phyloP scores from a whole-genome alignment of 2,113 vertebrate species.

The Casuarius casuarius region DNA sequence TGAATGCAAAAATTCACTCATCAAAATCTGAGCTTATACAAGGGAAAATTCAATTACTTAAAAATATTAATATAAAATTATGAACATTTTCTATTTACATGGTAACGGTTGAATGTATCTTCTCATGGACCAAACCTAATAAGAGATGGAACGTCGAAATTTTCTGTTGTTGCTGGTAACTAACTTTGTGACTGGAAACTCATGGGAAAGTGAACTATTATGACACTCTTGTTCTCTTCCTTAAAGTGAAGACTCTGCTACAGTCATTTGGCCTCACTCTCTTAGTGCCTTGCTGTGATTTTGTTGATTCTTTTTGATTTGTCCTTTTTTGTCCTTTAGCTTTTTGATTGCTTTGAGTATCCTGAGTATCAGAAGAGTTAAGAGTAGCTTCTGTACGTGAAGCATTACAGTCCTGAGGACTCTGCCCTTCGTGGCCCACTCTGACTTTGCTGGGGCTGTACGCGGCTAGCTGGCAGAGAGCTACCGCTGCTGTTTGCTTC shows the following conservation, averaged over 20 bases:
- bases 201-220: constrained; percentile 31
- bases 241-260: constrained; percentile 78
- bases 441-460: constrained; percentile 74
- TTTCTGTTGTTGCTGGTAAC: not conserved
- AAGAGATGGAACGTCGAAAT: not conserved
- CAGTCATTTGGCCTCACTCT: constrained; percentile 74
- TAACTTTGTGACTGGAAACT: not conserved
- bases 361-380: not conserved
- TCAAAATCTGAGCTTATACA: constrained; percentile 55
- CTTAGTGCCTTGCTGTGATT: constrained; percentile 79
- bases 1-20: constrained; percentile 36
- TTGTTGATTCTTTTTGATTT: constrained; percentile 67
- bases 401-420: constrained; percentile 11
- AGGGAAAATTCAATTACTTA: constrained; percentile 42
- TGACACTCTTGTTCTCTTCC: constrained; percentile 84
- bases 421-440: constrained; percentile 16
- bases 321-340: constrained; percentile 81
- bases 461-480: constrained; percentile 91
- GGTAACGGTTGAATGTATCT: not conserved
- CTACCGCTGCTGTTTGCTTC: constrained; percentile 92
- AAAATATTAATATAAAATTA: constrained; percentile 68
- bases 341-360: constrained; percentile 55
- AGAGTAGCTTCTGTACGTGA: not conserved
- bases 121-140: not conserved
- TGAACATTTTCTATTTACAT: constrained; percentile 66